Percentiles rank a stretch among this genome's conserved stretches.
Conservation (phyloP, 1,140 invertebrate genomes). For the Saccostrea echinata region DNA sequence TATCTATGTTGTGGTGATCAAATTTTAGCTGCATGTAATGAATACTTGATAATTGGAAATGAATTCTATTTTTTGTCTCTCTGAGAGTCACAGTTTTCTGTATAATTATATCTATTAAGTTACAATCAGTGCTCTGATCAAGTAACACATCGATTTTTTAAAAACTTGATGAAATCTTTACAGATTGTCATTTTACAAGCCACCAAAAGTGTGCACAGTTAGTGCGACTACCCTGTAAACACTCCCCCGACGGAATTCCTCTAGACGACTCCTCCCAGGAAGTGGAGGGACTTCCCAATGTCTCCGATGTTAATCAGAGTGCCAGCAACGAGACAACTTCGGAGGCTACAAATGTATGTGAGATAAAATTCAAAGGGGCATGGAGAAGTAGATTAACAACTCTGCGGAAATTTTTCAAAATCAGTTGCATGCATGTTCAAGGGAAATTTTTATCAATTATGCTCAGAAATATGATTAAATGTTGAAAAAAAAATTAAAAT, state of each 20-base stretch:
- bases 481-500: too few relatives aligned
- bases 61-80: too few relatives aligned
- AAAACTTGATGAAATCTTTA: constrained; percentile 54
- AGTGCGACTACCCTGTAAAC: constrained; percentile 81
- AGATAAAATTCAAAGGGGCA: neutral
- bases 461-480: too few relatives aligned
- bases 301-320: constrained; percentile 54
- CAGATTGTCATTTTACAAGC: constrained; percentile 83
- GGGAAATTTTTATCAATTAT: too few relatives aligned
- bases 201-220: constrained; percentile 81
- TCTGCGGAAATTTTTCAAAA: too few relatives aligned
- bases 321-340: constrained; percentile 49
- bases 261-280: constrained; percentile 64
- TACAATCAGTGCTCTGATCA: too few relatives aligned
- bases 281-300: constrained; percentile 61
- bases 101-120: too few relatives aligned
- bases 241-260: constrained; percentile 63
- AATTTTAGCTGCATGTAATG: too few relatives aligned
- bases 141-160: neutral
- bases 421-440: too few relatives aligned
- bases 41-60: too few relatives aligned
- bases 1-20: too few relatives aligned
- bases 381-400: neutral
- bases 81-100: too few relatives aligned
- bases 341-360: constrained; percentile 56